Base-by-base conservation (phyloP, 2,113 vertebrate species). In the Girardinichthys multiradiatus region DNA sequence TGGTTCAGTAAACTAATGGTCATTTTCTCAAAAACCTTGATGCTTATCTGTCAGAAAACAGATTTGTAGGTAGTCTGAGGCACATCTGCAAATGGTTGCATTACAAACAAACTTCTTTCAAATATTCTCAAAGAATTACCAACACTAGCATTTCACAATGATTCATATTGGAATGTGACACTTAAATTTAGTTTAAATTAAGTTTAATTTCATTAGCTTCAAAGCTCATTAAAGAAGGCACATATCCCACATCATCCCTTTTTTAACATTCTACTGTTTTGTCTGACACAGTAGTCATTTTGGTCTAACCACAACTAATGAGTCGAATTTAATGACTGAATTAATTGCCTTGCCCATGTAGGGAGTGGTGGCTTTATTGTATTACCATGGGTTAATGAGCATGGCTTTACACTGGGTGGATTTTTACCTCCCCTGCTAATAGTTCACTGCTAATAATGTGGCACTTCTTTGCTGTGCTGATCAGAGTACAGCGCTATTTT, bases 361-460 rank as follows among this genome's bases (percentile, higher is more conserved):
- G 72, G 59, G 70, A 82, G 60, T 84, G 69, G 54, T 77, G 68
- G 39, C 84, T 87, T 84, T 82, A 82, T 72, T 54, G 62, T 70
- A 80, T 84, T 80, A 76, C 74, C 82, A 83, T 64, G 80, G 78
- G 74, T 82, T 85, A 83, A 85, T 85, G 75, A 90, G 82, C 73
- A 71, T 80, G 74, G 67, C 68, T 83, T 81, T 61, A 62, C 74
- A 70, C 64, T 57, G 62, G 27, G 64, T 68, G 81, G 65, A 78
- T 79, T 66, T 75, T 77, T 68, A 57, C 57, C 67, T 86, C 61
- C 68, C 77, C 17, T 77, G 72, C 64, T 80, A 79, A 82, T 84
- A 78, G 62, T 59, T 28, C 35, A 48, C 60, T 19, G 10, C 42
- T 33, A 69, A 76, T 73, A 68, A 24, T 74, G 21, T 65, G 48